Percentiles rank a stretch among this genome's conserved stretches.
phyloP scores from a whole-genome alignment of 2,888 invertebrate genomes.

The Drosophila differens region DNA sequence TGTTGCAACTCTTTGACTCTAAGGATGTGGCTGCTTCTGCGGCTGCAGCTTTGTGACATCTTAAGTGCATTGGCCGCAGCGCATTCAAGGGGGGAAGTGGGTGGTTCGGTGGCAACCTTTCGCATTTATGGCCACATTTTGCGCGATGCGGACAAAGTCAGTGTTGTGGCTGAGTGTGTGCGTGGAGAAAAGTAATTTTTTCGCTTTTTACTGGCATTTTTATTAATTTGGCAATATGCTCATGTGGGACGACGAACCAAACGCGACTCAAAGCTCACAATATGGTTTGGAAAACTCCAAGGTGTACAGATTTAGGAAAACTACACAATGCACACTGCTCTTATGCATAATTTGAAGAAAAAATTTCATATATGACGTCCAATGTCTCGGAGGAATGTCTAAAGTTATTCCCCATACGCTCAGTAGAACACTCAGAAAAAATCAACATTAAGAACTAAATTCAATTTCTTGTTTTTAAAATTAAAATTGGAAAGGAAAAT shows the following conservation, averaged over 20 bases:
- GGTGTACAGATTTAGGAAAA: constrained; percentile 42
- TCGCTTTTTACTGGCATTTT: constrained; percentile 43
- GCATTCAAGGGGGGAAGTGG: neutral
- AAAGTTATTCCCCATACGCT: constrained; percentile 12
- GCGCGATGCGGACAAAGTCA: constrained; percentile 44
- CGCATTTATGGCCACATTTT: constrained; percentile 69
- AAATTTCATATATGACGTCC: constrained; percentile 18
- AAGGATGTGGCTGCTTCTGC: constrained; percentile 31
- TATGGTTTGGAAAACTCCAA: neutral
- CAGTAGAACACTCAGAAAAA: neutral
- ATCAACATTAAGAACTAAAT: accelerated
- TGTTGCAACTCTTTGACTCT: constrained; percentile 26
- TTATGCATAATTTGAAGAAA: constrained; percentile 33
- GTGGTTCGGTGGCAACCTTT: constrained; percentile 13
- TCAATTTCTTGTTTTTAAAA: neutral
- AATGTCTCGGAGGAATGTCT: neutral
- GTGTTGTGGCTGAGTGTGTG: neutral
- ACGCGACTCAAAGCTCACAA: constrained; percentile 42
- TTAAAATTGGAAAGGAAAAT: no score
- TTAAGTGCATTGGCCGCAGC: constrained; percentile 71
- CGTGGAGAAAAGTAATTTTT: neutral
- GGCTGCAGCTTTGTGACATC: constrained; percentile 63
- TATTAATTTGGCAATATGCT: constrained; percentile 56
- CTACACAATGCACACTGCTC: constrained; percentile 25
- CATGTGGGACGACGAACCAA: constrained; percentile 15